Percentiles rank a stretch among this genome's conserved stretches.
Conservation (phyloP, 2,797 vertebrate genomes). For the Etheostoma perlongum region DNA sequence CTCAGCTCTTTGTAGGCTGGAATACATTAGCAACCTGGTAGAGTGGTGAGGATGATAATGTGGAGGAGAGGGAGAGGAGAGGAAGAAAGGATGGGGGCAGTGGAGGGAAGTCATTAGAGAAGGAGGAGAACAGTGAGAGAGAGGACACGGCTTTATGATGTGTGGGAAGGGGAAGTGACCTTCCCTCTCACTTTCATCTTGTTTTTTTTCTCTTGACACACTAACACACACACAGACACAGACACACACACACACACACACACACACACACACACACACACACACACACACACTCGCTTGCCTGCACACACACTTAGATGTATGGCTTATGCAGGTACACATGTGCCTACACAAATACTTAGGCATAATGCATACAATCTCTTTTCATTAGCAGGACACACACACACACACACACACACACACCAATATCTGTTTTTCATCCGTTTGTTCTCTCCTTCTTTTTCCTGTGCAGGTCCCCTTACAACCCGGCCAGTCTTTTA, state of each 20-base stretch:
- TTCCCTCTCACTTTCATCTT: slow-evolving; percentile 79
- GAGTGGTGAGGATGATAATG: slow-evolving; percentile 79
- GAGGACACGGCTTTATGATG: slow-evolving; percentile 77
- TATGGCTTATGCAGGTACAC: slow-evolving; percentile 13
- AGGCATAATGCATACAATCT: slow-evolving; percentile 16
- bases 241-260: slow-evolving; percentile 1
- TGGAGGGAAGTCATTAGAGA: slow-evolving; percentile 72
- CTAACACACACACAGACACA: slow-evolving; percentile 19
- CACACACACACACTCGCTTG: slow-evolving; percentile 10
- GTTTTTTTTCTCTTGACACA: slow-evolving; percentile 54
- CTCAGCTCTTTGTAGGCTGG: slow-evolving; percentile 76
- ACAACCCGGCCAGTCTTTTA: slow-evolving; percentile 92
- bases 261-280: background rate
- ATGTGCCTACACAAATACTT: slow-evolving; percentile 22
- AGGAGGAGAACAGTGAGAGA: slow-evolving; percentile 66
- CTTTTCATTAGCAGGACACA: background rate
- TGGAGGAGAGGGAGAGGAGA: slow-evolving; percentile 64
- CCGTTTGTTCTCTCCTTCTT: slow-evolving; percentile 22
- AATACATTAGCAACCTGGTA: slow-evolving; percentile 79
- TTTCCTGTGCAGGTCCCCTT: slow-evolving; percentile 83
- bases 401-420: slow-evolving; percentile 1
- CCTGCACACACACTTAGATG: slow-evolving; percentile 7
- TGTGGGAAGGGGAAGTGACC: slow-evolving; percentile 81
- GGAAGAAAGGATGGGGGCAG: slow-evolving; percentile 60
- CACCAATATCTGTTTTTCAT: slow-evolving; percentile 44